Base-by-base conservation (phyloP, 2,113 vertebrate species). In the Triplophysa dalaica region DNA sequence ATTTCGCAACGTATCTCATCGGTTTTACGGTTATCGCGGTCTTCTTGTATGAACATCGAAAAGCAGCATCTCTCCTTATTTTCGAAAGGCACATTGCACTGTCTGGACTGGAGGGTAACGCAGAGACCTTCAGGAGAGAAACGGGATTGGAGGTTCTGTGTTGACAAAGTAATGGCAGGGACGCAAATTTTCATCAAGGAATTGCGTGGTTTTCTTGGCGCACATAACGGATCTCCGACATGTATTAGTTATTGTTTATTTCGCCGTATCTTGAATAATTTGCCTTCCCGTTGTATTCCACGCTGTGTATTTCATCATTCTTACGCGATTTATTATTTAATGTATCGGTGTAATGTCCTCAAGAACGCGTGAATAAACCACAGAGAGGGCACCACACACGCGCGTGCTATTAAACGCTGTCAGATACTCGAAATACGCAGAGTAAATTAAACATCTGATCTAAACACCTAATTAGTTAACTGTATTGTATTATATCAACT, bases 1-100 rank as follows among this genome's bases (percentile, higher is more conserved):
- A 75, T 76, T 61, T 29, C 14, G 33, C 48, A 33, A 29, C 81
- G 66, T 75, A 48, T 77, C 24, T 70, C 64, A 48, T 75, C 48
- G 41, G 19, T 2, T n/a, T 75, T 17, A n/a, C 58, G 56, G 3
- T 17, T 4, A 17, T 14, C 8, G 3, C 16, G 8, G 72, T 45
- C 17, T n/a, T 54, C 41, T 76, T 17, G 22, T 43, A 4, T 2
- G 43, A 14, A 41, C 45, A 21, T 54, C 43, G 65, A 16, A 58
- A 65, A 2, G 26, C 43, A 19, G 17, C 62, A 45, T 65, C 6
- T 65, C 17, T 77, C 24, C 12, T 26, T 77, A 11, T 65, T 29
- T 21, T 43, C 21, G 38, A 43, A 56, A n/a, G 72, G 14, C n/a
- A 54, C 43, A 17, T 24, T 45, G 72, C 72, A 58, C 61, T 65